Base-by-base conservation (phyloP, 1,140 invertebrate species). In the Hetaerina americana region DNA sequence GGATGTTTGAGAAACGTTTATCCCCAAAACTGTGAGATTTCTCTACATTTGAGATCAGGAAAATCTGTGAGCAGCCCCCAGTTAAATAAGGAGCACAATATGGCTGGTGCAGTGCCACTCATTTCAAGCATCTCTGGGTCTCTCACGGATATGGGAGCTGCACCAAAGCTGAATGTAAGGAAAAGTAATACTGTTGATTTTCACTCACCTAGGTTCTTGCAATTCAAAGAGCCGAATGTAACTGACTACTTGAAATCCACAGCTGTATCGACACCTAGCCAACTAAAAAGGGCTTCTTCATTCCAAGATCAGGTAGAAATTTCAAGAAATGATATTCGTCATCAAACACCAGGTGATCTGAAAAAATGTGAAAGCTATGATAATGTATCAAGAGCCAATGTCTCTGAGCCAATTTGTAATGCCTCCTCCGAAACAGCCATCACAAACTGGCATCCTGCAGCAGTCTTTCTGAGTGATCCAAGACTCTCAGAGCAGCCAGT, bases 391-490 rank as follows among this genome's bases (percentile, higher is more conserved):
- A 15, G 18, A 25, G 25, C n/a, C 12, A 26, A 24, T 24, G 24
- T 15, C 6, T 3, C 3, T 26, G 67, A 68, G 18, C 67, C n/a
- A 5, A 18, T 25, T 68, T 12, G 18, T 25, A 28, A 68, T 15
- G 26, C 24, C 3, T 40, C n/a, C 68, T 72, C 15, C 77, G 74
- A 24, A 69, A 74, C 18, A 26, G 72, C 0, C 75, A 77, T 26
- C 10, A 57, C 40, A 5, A 75, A 77, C 12, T 85, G 84, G 84
- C 79, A 80, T 31, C 80, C 80, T 74, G 84, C 76, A 18, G 80
- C 12, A 76, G 77, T 26, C 72, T 79, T 67, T 82, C 81, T 75
- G 76, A 5, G 76, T 78, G 22, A 49, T 70, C 66, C 67, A 73
- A 26, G 29, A 72, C 8, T 71, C 72, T 66, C 24, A 74, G 28